A percentile compares a stretch with the other conserved stretches of the same genome.
Conservation (phyloP, 2,113 vertebrate genomes). For the Arvicanthis niloticus region DNA sequence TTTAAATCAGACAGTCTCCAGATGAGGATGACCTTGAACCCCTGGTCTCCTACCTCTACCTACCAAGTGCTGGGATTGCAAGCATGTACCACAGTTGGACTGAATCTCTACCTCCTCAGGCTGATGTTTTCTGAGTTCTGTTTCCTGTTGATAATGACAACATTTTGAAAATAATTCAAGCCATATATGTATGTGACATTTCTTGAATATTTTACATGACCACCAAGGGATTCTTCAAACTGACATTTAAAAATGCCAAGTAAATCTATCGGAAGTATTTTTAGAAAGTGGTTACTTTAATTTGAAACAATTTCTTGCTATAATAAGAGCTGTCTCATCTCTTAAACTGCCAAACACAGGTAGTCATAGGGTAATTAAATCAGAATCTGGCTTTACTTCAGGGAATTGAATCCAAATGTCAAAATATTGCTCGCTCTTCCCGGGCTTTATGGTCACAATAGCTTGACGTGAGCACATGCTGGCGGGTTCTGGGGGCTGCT, state of each 20-base stretch:
- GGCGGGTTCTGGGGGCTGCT: background rate
- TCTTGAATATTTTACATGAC: constrained; percentile 33
- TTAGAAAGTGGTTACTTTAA: constrained; percentile 63
- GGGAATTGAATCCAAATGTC: background rate
- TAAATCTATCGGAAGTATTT: constrained; percentile 46
- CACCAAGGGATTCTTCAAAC: constrained; percentile 49
- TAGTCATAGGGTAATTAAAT: background rate
- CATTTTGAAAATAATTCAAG: constrained; percentile 23
- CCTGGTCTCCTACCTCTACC: background rate
- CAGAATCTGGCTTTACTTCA: background rate
- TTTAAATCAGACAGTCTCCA: background rate
- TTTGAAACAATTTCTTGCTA: constrained; percentile 49
- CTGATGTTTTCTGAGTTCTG: background rate
- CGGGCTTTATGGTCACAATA: background rate
- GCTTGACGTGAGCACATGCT: accelerated
- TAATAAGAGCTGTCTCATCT: background rate
- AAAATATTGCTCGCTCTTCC: background rate
- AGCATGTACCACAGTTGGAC: background rate
- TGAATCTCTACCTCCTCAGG: background rate
- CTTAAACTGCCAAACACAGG: constrained; percentile 33
- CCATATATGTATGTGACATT: background rate
- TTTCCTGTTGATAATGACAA: background rate
- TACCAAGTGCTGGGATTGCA: background rate
- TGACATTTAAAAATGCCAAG: constrained; percentile 59
- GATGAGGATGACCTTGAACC: background rate